Base-by-base conservation (phyloP, 2,113 vertebrate species). In the Myanophis thanlyinensis region DNA sequence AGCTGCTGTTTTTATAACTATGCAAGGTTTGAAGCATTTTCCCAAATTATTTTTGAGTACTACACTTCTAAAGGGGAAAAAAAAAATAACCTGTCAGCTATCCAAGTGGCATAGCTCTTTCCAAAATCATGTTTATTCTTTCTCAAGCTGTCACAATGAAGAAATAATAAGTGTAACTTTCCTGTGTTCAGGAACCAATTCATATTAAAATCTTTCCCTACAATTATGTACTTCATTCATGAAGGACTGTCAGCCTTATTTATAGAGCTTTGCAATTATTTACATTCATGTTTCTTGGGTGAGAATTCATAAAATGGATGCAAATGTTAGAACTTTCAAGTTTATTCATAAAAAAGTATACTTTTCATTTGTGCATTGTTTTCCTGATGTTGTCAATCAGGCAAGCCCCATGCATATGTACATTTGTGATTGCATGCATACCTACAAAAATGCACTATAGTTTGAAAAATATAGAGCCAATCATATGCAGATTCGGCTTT, bases 361-460 rank as follows among this genome's bases (percentile, higher is more conserved):
- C 3, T 0, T 49, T 90, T 40, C 3, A 2, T 15, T 95, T 92
- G 0, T 49, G 3, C n/a, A 15, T 5, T 25, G 0, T 2, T 89
- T 89, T 10, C 44, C 88, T 89, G 88, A 89, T 89, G 1, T 18
- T 52, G n/a, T 62, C 56, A 44, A 6, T 91, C 27, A 52, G 93
- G 73, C 25, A 54, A 13, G 2, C 35, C 20, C 84, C 56, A 0
- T 23, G n/a, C 0, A 44, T 6, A 44, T 25, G 7, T 48, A 30
- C 53, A n/a, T 47, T 44, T 44, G 22, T 54, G 22, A 40, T 48
- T 18, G 62, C 46, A 73, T 0, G 2, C 47, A 56, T 12, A 89
- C 53, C 23, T 25, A 91, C n/a, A 22, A 40, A 84, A 15, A 73
- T 84, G 23, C 49, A 90, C 67, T 44, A 52, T 15, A 44, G 35